Conservation (phyloP, 1,140 invertebrate species). For the Drosophila nikananu region DNA sequence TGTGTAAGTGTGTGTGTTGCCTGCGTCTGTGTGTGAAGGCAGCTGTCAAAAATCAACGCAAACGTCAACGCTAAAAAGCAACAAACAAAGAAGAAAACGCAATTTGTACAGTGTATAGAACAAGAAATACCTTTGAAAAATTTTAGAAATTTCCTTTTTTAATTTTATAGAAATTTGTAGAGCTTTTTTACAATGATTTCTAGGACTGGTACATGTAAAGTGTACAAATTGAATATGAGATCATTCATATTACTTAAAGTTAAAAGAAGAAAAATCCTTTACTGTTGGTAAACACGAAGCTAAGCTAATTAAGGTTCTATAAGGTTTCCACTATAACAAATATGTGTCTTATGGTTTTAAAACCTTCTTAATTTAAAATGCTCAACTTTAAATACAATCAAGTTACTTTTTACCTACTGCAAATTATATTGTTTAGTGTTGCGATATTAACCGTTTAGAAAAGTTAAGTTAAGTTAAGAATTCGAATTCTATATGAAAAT, state of each 20-base stretch:
- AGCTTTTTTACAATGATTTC: neutral
- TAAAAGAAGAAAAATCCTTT: neutral
- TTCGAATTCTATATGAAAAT: neutral
- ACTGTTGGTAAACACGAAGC: too few relatives aligned
- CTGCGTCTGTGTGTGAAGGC: slow-evolving; percentile 67
- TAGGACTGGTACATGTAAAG: too few relatives aligned
- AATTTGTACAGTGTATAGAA: neutral
- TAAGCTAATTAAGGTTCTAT: too few relatives aligned
- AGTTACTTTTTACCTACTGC: neutral
- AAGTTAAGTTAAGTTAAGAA: neutral
- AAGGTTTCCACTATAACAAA: too few relatives aligned
- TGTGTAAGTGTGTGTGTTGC: slow-evolving; percentile 12
- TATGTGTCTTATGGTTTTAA: too few relatives aligned
- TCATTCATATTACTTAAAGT: neutral
- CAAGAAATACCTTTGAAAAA: neutral
- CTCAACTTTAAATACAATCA: too few relatives aligned
- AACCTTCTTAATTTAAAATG: too few relatives aligned
- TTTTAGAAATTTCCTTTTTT: neutral
- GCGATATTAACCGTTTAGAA: neutral
- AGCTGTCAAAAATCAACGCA: slow-evolving; percentile 83
- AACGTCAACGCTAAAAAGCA: slow-evolving; percentile 78
- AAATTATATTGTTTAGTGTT: neutral
- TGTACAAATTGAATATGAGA: too few relatives aligned
- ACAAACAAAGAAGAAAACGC: slow-evolving; percentile 42
- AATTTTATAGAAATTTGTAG: neutral